phyloP scores from a whole-genome alignment of 2,797 vertebrate genomes.

The Benthosema pterotum region DNA sequence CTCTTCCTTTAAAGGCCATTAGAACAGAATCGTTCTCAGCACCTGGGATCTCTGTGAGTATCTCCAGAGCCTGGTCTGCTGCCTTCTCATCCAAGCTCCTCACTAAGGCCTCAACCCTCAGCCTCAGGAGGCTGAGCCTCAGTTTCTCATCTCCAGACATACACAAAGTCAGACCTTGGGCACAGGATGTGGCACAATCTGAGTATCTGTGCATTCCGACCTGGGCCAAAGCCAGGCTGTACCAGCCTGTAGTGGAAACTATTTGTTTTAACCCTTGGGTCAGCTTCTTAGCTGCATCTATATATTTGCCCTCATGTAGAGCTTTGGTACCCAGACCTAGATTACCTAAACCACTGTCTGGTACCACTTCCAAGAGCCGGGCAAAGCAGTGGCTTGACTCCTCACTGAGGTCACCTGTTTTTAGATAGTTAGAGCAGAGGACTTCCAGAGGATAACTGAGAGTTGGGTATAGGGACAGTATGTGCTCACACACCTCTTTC shows the following conservation, averaged over 20 bases:
- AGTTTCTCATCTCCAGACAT: slow-evolving; percentile 59
- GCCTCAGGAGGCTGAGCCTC: slow-evolving; percentile 70
- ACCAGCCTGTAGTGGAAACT: slow-evolving; percentile 81
- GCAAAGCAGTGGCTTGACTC: slow-evolving; percentile 80
- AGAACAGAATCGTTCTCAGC: slow-evolving; percentile 81
- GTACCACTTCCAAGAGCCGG: slow-evolving; percentile 81
- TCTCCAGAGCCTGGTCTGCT: slow-evolving; percentile 84
- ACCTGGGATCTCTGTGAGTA: slow-evolving; percentile 85
- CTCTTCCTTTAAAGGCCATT: slow-evolving; percentile 82
- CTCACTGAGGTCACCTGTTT: slow-evolving; percentile 80
- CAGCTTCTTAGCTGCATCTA: slow-evolving; percentile 84
- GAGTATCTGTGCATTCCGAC: slow-evolving; percentile 85
- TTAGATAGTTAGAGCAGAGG: slow-evolving; percentile 85
- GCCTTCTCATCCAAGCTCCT: slow-evolving; percentile 73
- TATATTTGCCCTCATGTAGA: slow-evolving; percentile 86
- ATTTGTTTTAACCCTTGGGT: slow-evolving; percentile 84
- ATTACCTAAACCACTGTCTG: slow-evolving; percentile 82
- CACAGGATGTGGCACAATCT: slow-evolving; percentile 83
- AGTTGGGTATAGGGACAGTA: slow-evolving; percentile 84
- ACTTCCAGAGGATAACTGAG: slow-evolving; percentile 87
- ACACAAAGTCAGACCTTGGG: slow-evolving; percentile 81
- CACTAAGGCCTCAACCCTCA: slow-evolving; percentile 86
- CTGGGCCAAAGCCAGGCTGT: slow-evolving; percentile 85
- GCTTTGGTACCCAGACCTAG: slow-evolving; percentile 88
- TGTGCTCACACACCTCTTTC: slow-evolving; percentile 86